phyloP scores from a whole-genome alignment of 2,113 vertebrate species.

The Malurus alboscapulatus region DNA sequence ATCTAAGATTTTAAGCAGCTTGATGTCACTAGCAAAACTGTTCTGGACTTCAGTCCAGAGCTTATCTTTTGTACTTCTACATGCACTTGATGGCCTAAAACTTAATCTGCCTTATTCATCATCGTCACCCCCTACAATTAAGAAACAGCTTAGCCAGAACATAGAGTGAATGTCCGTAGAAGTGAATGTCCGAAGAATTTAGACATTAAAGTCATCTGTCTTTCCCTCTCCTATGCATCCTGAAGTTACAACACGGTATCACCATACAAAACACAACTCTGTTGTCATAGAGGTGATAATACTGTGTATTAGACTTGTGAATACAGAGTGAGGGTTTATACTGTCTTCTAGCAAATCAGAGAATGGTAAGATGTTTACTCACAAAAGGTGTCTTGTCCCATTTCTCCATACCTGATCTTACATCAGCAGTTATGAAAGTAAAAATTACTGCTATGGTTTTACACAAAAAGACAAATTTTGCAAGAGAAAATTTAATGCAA shows the following conservation, averaged over 20 bases:
- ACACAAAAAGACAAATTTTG: not conserved
- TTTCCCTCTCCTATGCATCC: not conserved
- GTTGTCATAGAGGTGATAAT: not conserved
- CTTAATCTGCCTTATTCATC: not conserved
- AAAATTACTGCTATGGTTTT: not conserved
- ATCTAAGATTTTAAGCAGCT: not conserved
- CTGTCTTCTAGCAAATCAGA: not conserved
- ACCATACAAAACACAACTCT: not conserved
- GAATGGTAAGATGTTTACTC: not conserved
- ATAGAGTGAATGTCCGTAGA: not conserved
- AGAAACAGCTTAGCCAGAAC: not conserved
- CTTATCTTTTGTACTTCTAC: not conserved
- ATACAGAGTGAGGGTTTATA: not conserved
- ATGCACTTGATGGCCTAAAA: not conserved
- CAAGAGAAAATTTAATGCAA: not conserved
- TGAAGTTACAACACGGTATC: not conserved
- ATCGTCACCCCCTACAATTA: not conserved
- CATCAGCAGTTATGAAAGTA: not conserved
- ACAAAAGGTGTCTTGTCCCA: not conserved
- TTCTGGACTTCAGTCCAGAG: not conserved
- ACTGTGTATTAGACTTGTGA: not conserved
- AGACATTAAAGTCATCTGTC: not conserved
- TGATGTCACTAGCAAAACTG: not conserved
- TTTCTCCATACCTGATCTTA: not conserved
- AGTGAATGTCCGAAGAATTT: too few species aligned